Evolutionary conservation across 37 sponge, comb jelly and placozoan genomes (phyloP).

Genomic region (Sycon ciliatum): DNA sequence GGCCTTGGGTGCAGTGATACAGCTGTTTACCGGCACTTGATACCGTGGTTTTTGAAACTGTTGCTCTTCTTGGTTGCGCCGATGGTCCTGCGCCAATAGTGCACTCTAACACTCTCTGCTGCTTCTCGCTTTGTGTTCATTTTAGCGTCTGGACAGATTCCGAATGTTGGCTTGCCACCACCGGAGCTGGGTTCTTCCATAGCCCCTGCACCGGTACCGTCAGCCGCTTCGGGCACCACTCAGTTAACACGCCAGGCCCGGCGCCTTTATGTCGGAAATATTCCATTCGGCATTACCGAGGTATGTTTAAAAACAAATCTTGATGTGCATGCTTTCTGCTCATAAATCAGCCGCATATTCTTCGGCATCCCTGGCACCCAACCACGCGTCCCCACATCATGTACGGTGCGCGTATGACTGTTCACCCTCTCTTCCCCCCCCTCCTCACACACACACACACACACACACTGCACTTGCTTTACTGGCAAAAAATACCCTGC

Average conservation of each 20-base stretch:
- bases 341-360: no score
- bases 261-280: constrained; percentile 95
- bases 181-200: constrained; percentile 73
- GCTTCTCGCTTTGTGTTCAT: not conserved
- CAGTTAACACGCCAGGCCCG: constrained; percentile 96
- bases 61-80: no score
- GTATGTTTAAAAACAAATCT: constrained; percentile 10
- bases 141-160: constrained; percentile 89
- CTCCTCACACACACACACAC: no score
- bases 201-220: constrained; percentile 66
- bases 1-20: no score
- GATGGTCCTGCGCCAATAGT: no score
- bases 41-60: no score
- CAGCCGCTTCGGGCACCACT: constrained; percentile 87
- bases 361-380: no score
- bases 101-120: not conserved
- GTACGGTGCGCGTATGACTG: not conserved
- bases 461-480: no score
- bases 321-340: no score
- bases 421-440: not conserved
- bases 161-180: constrained; percentile 76
- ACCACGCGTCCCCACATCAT: not conserved
- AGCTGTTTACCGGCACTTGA: no score
- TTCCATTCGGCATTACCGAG: constrained; percentile 96
- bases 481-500: not conserved